Evolutionary conservation across 2,797 vertebrate species (phyloP).

Genomic region (Xenopus petersii): DNA sequence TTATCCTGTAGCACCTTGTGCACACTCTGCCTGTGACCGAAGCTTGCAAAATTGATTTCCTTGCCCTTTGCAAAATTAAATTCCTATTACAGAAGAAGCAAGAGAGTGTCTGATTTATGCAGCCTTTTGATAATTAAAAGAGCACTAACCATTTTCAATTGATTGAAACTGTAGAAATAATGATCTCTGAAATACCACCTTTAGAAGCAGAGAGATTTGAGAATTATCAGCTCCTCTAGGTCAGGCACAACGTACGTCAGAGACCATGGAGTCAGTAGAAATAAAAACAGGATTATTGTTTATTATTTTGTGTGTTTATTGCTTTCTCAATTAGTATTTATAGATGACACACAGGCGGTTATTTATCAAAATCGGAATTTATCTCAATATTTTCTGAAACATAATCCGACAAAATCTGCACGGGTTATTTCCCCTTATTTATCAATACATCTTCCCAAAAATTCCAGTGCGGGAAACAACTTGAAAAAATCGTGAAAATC

Average conservation of each 20-base stretch:
- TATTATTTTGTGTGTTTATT: not conserved
- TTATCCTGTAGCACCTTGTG: conserved; percentile 22
- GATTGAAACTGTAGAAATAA: conserved; percentile 53
- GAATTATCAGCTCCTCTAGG: no score
- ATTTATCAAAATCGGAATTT: no score
- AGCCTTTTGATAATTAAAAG: conserved; percentile 52
- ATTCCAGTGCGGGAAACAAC: no score
- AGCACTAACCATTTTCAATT: conserved; percentile 47
- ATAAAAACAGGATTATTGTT: no score
- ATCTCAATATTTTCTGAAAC: no score
- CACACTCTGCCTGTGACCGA: conserved; percentile 35
- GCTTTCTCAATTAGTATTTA: not conserved
- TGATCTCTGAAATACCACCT: conserved; percentile 48
- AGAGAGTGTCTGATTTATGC: conserved; percentile 42
- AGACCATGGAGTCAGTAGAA: no score
- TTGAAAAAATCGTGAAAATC: no score
- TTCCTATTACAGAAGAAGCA: conserved; percentile 33
- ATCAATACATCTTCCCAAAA: no score
- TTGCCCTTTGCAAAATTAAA: conserved; percentile 48
- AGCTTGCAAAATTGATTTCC: conserved; percentile 38
- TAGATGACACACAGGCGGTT: conserved; percentile 25
- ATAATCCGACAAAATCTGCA: no score
- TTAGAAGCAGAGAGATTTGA: conserved; percentile 17
- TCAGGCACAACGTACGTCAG: no score
- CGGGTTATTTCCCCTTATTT: no score